Evolutionary conservation across 2,797 vertebrate genomes (phyloP).

Genomic region (Periophthalmus magnuspinnatus): DNA sequence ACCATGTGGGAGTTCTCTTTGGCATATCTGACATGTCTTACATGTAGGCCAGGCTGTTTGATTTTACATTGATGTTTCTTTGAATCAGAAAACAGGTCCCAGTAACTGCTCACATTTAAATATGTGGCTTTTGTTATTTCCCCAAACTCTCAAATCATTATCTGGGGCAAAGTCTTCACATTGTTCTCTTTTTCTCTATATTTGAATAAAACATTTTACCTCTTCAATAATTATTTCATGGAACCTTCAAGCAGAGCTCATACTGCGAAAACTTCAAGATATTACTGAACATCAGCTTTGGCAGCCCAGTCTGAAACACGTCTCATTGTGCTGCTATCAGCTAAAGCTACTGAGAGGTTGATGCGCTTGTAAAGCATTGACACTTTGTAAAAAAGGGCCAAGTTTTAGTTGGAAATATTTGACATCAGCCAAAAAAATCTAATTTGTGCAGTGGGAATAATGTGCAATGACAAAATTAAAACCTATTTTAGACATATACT

Average conservation of each 20-base stretch:
- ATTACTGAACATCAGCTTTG: slow-evolving; percentile 30
- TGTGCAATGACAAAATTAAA: neutral
- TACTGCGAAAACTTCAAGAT: slow-evolving; percentile 27
- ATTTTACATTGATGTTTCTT: slow-evolving; percentile 27
- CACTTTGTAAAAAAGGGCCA: neutral
- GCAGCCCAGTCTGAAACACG: slow-evolving; percentile 28
- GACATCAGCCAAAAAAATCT: neutral
- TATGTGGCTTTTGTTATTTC: slow-evolving; percentile 46
- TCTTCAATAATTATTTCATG: slow-evolving; percentile 61
- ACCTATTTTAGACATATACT: too few relatives aligned
- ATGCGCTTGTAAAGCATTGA: neutral
- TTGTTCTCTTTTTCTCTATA: slow-evolving; percentile 18
- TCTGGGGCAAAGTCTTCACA: slow-evolving; percentile 49
- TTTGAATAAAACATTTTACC: slow-evolving; percentile 65
- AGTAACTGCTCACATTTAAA: slow-evolving; percentile 17
- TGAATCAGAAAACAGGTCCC: slow-evolving; percentile 19
- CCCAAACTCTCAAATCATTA: slow-evolving; percentile 34
- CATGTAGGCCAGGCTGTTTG: slow-evolving; percentile 17
- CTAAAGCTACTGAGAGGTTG: slow-evolving; percentile 9
- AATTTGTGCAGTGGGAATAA: neutral
- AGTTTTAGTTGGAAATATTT: neutral
- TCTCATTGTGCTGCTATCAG: slow-evolving; percentile 23
- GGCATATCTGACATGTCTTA: slow-evolving; percentile 13
- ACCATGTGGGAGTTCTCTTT: slow-evolving; percentile 14
- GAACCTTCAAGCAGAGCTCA: slow-evolving; percentile 32